Evolutionary conservation across 2,113 vertebrate species (phyloP), one percentile per base, ranked within the genome.

Genomic region (Castor canadensis): DNA sequence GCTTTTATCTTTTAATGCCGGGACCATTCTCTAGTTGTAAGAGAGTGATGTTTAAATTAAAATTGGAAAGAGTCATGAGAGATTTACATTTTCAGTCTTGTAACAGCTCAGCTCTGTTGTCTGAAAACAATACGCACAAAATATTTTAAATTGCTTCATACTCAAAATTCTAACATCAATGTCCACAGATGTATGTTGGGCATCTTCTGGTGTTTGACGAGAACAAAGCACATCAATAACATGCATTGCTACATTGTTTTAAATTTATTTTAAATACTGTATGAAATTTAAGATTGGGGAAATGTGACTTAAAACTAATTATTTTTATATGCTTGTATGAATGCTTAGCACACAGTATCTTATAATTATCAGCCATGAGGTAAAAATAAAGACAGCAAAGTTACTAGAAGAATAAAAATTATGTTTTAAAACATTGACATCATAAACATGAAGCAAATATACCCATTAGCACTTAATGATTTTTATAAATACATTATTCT

Each of bases 401-500:
- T 54, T 72, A 96, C 76, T 64, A 32, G 85, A 85, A 97, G 90
- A 98, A 97, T 90, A 49, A 96, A 84, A 80, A 97, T 89, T 72
- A 62, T 91, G 93, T 96, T 97, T 96, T 97, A 94, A 96, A 93
- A 98, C 97, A 98, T 98, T 95, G 98, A 96, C 92, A 87, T 97
- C 97, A 98, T 97, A 95, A 97, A 97, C 89, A 97, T 60, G 94
- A 87, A 95, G 96, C 97, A 98, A 98, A 98, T 97, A 95, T 6
- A 98, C 98, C 98, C 98, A 99, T 99, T 99, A 99, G 98, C 77
- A 98, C 86, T 96, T 97, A 98, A 97, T 96, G 98, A 97, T 98
- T 98, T 98, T 98, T 73, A 99, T 98, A 99, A 99, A 99, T 98
- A 98, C 98, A 99, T 99, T 98, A 99, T 97, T 98, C 98, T 98